Percentiles rank a stretch among this genome's conserved stretches.
Conservation (phyloP, 2,888 invertebrate genomes). For the Stenolophus ochropezus region DNA sequence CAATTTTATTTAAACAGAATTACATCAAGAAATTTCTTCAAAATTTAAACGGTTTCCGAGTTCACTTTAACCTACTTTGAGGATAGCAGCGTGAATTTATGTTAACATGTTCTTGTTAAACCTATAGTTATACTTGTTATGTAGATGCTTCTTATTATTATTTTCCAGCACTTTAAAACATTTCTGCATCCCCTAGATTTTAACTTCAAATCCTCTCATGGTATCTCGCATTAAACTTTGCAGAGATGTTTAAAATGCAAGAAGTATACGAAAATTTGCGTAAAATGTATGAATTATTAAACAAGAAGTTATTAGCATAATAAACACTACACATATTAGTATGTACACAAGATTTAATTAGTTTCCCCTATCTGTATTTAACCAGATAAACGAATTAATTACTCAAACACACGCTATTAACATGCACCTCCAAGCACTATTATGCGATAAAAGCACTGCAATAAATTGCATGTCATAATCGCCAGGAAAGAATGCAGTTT, state of each 20-base stretch:
- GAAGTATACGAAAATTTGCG: background rate
- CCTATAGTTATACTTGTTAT: background rate
- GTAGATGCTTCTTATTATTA: background rate
- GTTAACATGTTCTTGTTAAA: background rate
- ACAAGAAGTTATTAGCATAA: conserved; percentile 17
- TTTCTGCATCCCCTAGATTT: background rate
- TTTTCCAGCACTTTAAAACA: background rate
- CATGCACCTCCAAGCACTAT: background rate
- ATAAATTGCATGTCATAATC: background rate
- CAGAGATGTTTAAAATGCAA: background rate
- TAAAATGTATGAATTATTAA: background rate
- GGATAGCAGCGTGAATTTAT: background rate
- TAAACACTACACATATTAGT: conserved; percentile 21
- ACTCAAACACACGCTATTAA: conserved; percentile 30
- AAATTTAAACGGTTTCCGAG: no score
- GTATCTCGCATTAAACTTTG: background rate
- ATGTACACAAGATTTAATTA: conserved; percentile 37
- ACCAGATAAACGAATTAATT: conserved; percentile 30
- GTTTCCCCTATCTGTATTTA: conserved; percentile 25
- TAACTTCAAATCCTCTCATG: background rate
- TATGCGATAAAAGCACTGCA: background rate
- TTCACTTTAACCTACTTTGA: background rate
- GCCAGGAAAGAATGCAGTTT: conserved; percentile 6
- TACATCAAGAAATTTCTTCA: no score
- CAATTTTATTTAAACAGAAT: no score